Conservation (phyloP, 2,888 invertebrate species). For the Drosophila tanythrix region DNA sequence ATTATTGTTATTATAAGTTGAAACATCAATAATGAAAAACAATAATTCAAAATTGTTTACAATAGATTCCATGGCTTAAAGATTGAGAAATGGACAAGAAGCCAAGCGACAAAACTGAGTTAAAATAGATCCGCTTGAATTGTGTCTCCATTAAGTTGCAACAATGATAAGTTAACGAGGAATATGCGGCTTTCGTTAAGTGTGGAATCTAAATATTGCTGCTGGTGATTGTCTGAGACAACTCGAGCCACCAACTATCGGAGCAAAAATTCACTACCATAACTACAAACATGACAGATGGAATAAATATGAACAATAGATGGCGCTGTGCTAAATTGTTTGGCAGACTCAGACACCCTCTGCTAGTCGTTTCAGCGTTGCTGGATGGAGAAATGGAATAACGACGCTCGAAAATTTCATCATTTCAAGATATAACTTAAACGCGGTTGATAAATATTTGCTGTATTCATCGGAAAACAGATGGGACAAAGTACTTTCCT, state of each 20-base stretch:
- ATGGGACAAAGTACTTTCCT: too few species aligned
- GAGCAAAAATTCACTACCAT: not conserved
- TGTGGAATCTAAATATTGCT: not conserved
- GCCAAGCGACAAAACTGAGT: not conserved
- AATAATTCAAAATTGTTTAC: not conserved
- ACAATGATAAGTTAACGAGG: not conserved
- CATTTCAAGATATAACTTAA: not conserved
- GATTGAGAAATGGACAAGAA: not conserved
- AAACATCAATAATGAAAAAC: not conserved
- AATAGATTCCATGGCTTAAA: not conserved
- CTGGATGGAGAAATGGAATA: not conserved
- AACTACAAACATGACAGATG: not conserved
- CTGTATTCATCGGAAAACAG: too few species aligned
- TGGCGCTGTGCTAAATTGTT: not conserved
- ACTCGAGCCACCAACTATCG: not conserved
- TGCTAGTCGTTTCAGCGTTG: not conserved
- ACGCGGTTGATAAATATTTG: not conserved
- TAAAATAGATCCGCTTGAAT: not conserved
- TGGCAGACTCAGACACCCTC: not conserved
- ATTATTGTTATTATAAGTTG: not conserved
- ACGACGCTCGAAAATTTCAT: not conserved
- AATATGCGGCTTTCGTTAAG: not conserved
- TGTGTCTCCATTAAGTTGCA: not conserved
- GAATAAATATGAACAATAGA: constrained; percentile 1
- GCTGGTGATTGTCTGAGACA: not conserved